Evolutionary conservation across 2,797 vertebrate species (phyloP), one percentile per base, ranked within the genome.

Genomic region (Nyctibius grandis): DNA sequence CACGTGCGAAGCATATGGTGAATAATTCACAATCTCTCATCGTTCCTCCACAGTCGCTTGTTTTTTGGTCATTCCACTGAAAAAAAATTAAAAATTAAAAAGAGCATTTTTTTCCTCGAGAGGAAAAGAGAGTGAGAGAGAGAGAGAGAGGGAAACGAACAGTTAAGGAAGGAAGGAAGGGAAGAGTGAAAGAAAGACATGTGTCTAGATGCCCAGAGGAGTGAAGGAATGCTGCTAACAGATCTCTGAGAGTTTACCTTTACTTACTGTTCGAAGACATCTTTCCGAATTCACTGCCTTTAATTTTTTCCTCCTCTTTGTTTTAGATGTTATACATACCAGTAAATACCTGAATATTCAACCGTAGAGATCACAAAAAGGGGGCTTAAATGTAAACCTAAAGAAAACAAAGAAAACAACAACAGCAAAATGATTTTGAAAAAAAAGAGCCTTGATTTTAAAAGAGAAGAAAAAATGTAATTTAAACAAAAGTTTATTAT

Each of bases 281-380:
- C 97, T 97, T 98, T 97, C 97, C 87, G 97, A 95, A 96, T 97
- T 98, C 98, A 98, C 98, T 98, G 98, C 98, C 98, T 99, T 98
- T 98, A 95, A 85, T 95, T 95, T 97, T 96, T 97, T 92, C 96
- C 96, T 96, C 97, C 96, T 97, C 96, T 97, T 98, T 97, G 98
- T 98, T 97, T 98, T 98, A 97, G 96, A 93, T 97, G 97, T 98
- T 96, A 96, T 97, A 97, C 97, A 98, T 93, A 95, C 78, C 75
- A 90, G 95, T 97, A 97, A 97, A 97, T 97, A 97, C 91, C 97
- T 93, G 96, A 97, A 85, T 98, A 98, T 96, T 97, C 97, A 97
- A 97, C 79, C 65, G 97, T 97, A 97, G 97, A 98, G 97, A 97
- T 98, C 98, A 98, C 97, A 95, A 96, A 96, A 93, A 90, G 97